These are phyloP conservation scores for Percina caprodes DNA, from an alignment of 2,113 vertebrate genomes.

Conservation along the genomic window DNA sequence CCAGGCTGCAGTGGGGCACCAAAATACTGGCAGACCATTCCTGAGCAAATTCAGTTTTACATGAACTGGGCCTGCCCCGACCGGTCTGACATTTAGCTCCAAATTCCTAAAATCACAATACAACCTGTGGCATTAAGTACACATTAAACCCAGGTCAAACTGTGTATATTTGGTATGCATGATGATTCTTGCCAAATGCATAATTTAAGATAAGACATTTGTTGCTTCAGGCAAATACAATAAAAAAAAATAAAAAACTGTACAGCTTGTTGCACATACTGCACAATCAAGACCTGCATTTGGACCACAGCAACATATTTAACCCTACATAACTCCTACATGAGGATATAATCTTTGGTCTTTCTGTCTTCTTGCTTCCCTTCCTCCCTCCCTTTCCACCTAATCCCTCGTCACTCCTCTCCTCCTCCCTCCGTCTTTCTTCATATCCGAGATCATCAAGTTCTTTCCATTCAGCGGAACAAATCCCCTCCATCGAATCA, in stretches of 20 bases:
- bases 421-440: constrained; percentile 46
- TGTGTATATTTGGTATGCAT: constrained; percentile 40
- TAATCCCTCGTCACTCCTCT: constrained; percentile 34
- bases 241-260: background rate
- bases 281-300: constrained; percentile 19
- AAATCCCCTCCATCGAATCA: constrained; percentile 76
- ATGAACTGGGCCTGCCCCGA: constrained; percentile 50
- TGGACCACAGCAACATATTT: constrained; percentile 5
- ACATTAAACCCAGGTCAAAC: constrained; percentile 29
- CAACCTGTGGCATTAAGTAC: constrained; percentile 43
- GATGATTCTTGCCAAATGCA: constrained; percentile 47
- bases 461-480: constrained; percentile 72
- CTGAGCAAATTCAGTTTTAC: constrained; percentile 43
- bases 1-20: constrained; percentile 20
- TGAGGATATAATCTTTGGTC: background rate
- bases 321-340: background rate
- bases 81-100: constrained; percentile 58
- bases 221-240: constrained; percentile 34
- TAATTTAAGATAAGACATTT: constrained; percentile 18
- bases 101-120: constrained; percentile 67
- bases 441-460: constrained; percentile 73
- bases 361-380: background rate
- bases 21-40: constrained; percentile 5
- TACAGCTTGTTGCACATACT: constrained; percentile 21
- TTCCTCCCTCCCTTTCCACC: constrained; percentile 21